These are phyloP conservation scores for Danaus chrysippus DNA, from an alignment of 2,888 invertebrate genomes.

Conservation along the genomic window DNA sequence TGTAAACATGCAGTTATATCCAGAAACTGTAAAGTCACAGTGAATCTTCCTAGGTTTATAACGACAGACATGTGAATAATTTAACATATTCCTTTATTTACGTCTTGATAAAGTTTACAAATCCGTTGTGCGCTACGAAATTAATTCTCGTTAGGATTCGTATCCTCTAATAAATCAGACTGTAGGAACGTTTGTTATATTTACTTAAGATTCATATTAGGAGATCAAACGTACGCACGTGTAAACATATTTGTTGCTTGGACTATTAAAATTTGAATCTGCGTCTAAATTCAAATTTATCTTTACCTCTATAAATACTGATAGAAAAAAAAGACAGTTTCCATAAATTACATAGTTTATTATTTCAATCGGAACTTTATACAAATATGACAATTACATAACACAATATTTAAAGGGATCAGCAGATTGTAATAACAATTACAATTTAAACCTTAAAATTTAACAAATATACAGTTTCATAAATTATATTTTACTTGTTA, in stretches of 20 bases:
- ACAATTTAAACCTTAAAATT: no score
- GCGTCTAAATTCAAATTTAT: no score
- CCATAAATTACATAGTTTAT: no score
- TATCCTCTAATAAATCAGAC: slow-evolving; percentile 13
- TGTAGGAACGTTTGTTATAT: slow-evolving; percentile 10
- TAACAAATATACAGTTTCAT: no score
- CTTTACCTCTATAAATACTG: no score
- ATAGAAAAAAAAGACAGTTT: no score
- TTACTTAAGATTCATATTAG: slow-evolving; percentile 14
- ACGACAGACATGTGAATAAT: slow-evolving; percentile 11
- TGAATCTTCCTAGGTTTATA: not conserved
- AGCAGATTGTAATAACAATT: no score
- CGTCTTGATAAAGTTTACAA: slow-evolving; percentile 13
- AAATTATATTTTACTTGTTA: no score
- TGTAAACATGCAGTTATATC: not conserved
- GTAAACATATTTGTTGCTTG: not conserved
- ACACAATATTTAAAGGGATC: no score
- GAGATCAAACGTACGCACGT: slow-evolving; percentile 13
- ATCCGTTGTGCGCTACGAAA: slow-evolving; percentile 9
- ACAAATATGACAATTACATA: no score
- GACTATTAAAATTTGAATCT: not conserved
- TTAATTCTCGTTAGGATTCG: slow-evolving; percentile 18
- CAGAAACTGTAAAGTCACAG: not conserved
- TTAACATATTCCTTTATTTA: slow-evolving; percentile 9
- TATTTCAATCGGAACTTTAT: no score